These are phyloP conservation scores for Papilio machaon DNA, from an alignment of 1,140 invertebrate genomes.

Conservation along the genomic window DNA sequence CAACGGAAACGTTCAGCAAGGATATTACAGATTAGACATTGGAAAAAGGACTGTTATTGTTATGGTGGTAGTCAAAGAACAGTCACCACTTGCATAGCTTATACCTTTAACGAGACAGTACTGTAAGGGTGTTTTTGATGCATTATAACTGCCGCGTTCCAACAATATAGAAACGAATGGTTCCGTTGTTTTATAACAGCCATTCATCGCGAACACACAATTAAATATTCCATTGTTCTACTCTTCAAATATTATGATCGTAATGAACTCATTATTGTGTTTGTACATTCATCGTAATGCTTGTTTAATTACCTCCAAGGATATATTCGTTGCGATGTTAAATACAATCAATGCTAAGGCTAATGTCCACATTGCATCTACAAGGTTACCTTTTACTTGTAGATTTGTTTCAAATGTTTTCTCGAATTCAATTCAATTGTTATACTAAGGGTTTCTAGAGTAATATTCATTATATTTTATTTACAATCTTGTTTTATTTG, in stretches of 20 bases:
- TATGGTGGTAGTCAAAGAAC: not conserved
- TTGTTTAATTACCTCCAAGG: slow-evolving; percentile 24
- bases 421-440: not conserved
- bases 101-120: not conserved
- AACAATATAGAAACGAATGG: not conserved
- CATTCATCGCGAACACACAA: slow-evolving; percentile 40
- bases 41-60: not conserved
- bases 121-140: not conserved
- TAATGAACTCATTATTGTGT: slow-evolving; percentile 44
- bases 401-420: slow-evolving; percentile 21
- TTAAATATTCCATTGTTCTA: slow-evolving; percentile 54
- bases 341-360: slow-evolving; percentile 15
- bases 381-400: slow-evolving; percentile 35
- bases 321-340: slow-evolving; percentile 21
- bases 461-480: not conserved
- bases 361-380: not conserved
- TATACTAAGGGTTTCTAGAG: not conserved
- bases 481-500: too few relatives aligned
- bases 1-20: not conserved
- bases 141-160: slow-evolving; percentile 14
- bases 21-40: not conserved
- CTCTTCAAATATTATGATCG: slow-evolving; percentile 44
- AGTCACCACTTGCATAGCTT: not conserved
- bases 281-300: slow-evolving; percentile 33
- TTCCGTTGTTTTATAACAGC: slow-evolving; percentile 36